Percentiles rank a stretch among this genome's conserved stretches.
Conservation (phyloP, 2,797 vertebrate species). For the Megalops cyprinoides region DNA sequence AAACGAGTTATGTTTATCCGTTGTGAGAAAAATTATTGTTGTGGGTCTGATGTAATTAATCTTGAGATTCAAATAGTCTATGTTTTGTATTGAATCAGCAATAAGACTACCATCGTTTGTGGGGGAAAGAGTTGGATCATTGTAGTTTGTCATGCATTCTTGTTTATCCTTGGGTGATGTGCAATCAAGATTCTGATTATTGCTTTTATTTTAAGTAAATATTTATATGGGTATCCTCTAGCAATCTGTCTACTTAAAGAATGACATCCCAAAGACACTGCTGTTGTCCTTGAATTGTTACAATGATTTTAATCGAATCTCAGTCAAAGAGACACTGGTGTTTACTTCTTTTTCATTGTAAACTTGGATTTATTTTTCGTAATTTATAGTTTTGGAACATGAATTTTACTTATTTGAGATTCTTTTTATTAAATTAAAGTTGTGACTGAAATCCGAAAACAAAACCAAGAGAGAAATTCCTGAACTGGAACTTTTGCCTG, state of each 20-base stretch:
- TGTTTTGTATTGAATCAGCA: slow-evolving; percentile 86
- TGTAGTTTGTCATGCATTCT: slow-evolving; percentile 68
- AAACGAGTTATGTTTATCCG: not conserved
- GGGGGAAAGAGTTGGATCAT: slow-evolving; percentile 62
- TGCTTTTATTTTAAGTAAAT: slow-evolving; percentile 23
- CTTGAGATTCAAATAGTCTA: slow-evolving; percentile 63
- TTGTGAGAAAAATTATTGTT: slow-evolving; percentile 14
- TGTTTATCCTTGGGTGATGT: slow-evolving; percentile 85
- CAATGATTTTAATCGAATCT: slow-evolving; percentile 35
- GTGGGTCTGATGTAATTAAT: slow-evolving; percentile 47
- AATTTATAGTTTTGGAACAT: slow-evolving; percentile 33
- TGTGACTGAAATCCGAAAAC: slow-evolving; percentile 49
- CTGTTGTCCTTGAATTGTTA: slow-evolving; percentile 34
- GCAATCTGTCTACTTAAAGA: slow-evolving; percentile 19
- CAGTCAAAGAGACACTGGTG: slow-evolving; percentile 38
- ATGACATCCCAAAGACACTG: slow-evolving; percentile 65
- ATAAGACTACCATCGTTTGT: slow-evolving; percentile 79
- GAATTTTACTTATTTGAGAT: slow-evolving; percentile 36
- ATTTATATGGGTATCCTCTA: slow-evolving; percentile 47
- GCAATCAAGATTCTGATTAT: slow-evolving; percentile 80
- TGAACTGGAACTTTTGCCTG: slow-evolving; percentile 4
- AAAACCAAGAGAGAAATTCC: slow-evolving; percentile 49
- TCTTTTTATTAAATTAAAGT: slow-evolving; percentile 33
- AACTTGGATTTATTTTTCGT: slow-evolving; percentile 47
- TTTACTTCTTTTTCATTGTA: slow-evolving; percentile 38